Base-by-base conservation (phyloP, 2,113 vertebrate species). In the Myodes glareolus region DNA sequence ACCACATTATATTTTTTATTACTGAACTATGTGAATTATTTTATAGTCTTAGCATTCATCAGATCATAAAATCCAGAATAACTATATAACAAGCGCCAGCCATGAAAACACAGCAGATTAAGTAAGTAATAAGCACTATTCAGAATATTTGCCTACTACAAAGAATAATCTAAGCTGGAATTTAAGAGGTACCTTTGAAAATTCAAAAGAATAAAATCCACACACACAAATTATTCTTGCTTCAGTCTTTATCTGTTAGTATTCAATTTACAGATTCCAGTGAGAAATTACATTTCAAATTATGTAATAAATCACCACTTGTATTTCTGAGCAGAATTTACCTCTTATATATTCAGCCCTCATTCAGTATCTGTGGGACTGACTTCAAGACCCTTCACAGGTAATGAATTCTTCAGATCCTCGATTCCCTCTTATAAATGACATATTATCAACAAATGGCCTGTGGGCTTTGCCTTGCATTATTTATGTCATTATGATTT, bases 401-500 rank as follows among this genome's bases (percentile, higher is more conserved):
- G 5, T 75, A 73, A 33, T 14, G 12, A 42, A 42, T 42, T 39
- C 36, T 84, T 31, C 5, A 45, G 27, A 42, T 29, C 14, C 3
- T 52, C 36, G 27, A 8, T 0, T 55, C 36, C 2, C 25, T 42
- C 45, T 3, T 76, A 29, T 36, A 84, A 85, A 27, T 84, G n/a
- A 84, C 23, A 12, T 55, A 58, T 14, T 27, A n/a, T 27, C 33
- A 55, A 27, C 39, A 61, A 7, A 3, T 47, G 29, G 45, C 14
- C 11, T 47, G 11, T 7, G 2, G 1, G 7, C 4, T 6, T n/a
- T 23, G 8, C 21, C 7, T 55, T n/a, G 2, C 27, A 16, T 61
- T 36, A 13, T 45, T 72, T n/a, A 27, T 58, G 8, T 39, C 65
- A 39, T 29, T 12, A 29, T 39, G 27, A n/a, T 14, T 77, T 47